Evolutionary conservation across 2,113 vertebrate species (phyloP).

Genomic region (Oncorhynchus gorbuscha): DNA sequence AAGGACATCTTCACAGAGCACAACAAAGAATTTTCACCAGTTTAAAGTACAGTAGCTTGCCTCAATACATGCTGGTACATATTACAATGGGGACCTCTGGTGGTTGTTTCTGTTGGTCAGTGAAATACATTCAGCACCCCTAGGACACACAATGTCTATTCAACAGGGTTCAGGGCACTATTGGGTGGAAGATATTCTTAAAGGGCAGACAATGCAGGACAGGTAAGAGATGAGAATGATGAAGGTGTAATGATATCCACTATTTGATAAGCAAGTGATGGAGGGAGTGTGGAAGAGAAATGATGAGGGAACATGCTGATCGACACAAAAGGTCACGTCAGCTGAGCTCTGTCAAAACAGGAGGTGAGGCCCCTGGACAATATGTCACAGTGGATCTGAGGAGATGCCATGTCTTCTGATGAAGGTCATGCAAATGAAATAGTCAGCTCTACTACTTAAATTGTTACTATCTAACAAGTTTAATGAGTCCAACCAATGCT

Average conservation of each 20-base stretch:
- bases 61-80: not conserved
- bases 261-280: too few relatives aligned
- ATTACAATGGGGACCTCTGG: conserved; percentile 23
- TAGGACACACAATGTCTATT: not conserved
- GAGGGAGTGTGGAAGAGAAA: not conserved
- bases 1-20: too few relatives aligned
- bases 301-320: not conserved
- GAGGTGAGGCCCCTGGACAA: not conserved
- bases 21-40: too few relatives aligned
- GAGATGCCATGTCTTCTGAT: not conserved
- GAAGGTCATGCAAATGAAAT: not conserved
- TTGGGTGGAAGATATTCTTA: too few relatives aligned
- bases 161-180: too few relatives aligned
- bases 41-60: too few relatives aligned
- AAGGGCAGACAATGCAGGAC: not conserved
- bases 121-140: not conserved
- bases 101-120: conserved; percentile 6
- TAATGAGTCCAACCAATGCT: not conserved
- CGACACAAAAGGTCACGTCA: not conserved
- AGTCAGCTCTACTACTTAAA: not conserved
- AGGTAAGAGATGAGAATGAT: not conserved
- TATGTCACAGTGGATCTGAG: not conserved
- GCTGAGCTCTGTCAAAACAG: not conserved
- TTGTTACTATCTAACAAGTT: not conserved
- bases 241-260: not conserved